These are phyloP conservation scores for Bubo blakistoni DNA, from an alignment of 2,113 vertebrate species.

Conservation along the genomic window DNA sequence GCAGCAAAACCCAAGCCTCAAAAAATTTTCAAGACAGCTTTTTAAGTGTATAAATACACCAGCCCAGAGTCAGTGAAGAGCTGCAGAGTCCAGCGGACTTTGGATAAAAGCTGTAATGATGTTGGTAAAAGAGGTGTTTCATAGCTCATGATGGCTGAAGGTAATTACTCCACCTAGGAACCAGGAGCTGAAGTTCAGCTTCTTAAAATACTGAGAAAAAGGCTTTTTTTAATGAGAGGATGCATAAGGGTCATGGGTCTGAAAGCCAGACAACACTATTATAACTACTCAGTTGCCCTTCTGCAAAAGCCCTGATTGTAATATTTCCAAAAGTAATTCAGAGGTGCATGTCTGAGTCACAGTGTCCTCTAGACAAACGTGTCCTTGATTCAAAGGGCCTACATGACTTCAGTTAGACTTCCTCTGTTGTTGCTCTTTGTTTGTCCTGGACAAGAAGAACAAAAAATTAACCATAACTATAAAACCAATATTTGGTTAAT, in stretches of 20 bases:
- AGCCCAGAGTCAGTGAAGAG: neutral
- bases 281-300: neutral
- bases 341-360: neutral
- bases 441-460: neutral
- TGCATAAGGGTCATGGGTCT: neutral
- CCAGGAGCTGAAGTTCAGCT: neutral
- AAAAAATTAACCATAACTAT: neutral
- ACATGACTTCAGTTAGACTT: neutral
- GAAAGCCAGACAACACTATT: neutral
- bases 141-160: neutral
- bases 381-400: neutral
- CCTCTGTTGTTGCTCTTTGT: neutral
- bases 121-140: neutral
- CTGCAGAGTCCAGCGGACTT: neutral
- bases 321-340: neutral
- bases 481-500: neutral
- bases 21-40: neutral
- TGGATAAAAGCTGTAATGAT: neutral
- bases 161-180: neutral
- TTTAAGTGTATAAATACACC: neutral
- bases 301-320: neutral
- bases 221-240: neutral
- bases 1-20: constrained; percentile 2
- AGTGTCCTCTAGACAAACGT: neutral
- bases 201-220: neutral